These are phyloP conservation scores for Sebastes paucispinis DNA, from an alignment of 2,797 vertebrate genomes.

Conservation along the genomic window DNA sequence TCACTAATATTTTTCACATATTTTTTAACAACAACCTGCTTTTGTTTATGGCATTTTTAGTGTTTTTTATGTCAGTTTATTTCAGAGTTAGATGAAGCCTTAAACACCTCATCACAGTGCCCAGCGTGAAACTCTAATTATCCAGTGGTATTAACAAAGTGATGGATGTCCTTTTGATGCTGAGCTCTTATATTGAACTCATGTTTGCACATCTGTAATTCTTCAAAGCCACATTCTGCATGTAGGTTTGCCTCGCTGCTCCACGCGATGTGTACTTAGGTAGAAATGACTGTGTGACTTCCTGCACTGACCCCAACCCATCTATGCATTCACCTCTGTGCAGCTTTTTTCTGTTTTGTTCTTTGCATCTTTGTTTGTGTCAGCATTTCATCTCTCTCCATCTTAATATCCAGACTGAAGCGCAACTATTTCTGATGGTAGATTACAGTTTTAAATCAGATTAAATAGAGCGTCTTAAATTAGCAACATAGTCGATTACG, in stretches of 20 bases:
- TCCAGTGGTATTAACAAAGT: background rate
- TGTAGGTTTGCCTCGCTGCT: constrained; percentile 25
- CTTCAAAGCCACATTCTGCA: background rate
- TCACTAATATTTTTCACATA: background rate
- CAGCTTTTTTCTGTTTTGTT: background rate
- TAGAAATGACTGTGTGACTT: constrained; percentile 66
- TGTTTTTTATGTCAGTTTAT: background rate
- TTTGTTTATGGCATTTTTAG: background rate
- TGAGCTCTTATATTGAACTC: background rate
- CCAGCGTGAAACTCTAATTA: background rate
- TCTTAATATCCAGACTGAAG: background rate
- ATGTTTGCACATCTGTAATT: background rate
- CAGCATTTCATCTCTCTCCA: background rate
- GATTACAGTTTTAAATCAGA: background rate
- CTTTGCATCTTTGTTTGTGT: background rate
- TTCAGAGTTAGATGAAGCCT: too few species aligned
- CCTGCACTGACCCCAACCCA: constrained; percentile 63
- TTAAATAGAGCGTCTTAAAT: background rate
- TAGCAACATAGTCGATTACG: too few species aligned
- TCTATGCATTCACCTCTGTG: background rate
- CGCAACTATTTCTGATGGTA: background rate
- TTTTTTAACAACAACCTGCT: background rate
- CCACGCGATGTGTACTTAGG: background rate
- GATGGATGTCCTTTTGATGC: background rate
- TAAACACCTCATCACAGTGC: background rate